Percentiles rank a stretch among this genome's conserved stretches.
Conservation (phyloP, 2,797 vertebrate genomes). For the Yasuhikotakia modesta region DNA sequence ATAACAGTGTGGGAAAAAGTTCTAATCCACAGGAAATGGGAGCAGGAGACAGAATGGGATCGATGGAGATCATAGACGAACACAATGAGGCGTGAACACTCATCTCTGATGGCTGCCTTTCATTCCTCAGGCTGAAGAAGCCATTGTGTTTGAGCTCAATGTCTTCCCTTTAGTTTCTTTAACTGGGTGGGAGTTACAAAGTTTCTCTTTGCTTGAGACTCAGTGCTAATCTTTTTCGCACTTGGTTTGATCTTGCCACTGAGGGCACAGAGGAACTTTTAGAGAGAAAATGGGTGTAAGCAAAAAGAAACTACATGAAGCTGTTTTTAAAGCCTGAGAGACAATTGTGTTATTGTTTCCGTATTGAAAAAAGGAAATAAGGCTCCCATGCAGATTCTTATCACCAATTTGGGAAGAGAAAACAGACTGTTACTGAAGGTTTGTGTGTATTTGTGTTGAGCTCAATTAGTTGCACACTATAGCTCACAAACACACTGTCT, state of each 20-base stretch:
- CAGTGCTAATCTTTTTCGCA: background rate
- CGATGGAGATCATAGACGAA: slow-evolving; percentile 32
- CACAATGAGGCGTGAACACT: slow-evolving; percentile 36
- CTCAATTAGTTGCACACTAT: background rate
- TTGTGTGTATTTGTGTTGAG: slow-evolving; percentile 20
- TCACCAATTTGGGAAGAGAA: slow-evolving; percentile 11
- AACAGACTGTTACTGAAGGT: slow-evolving; percentile 44
- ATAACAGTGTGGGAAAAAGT: slow-evolving; percentile 24
- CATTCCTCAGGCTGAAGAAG: slow-evolving; percentile 69
- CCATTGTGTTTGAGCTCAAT: slow-evolving; percentile 71
- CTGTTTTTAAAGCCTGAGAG: background rate
- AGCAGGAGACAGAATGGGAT: slow-evolving; percentile 25
- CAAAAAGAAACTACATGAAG: background rate
- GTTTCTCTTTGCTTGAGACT: background rate
- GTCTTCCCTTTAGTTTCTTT: slow-evolving; percentile 40
- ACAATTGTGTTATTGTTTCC: background rate
- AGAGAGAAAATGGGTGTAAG: background rate
- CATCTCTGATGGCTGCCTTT: slow-evolving; percentile 25
- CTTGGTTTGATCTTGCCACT: background rate
- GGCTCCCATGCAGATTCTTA: background rate
- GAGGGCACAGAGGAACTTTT: background rate
- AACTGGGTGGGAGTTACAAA: background rate
- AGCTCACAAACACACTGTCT: background rate
- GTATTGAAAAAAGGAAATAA: background rate
- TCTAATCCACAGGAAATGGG: slow-evolving; percentile 31